phyloP scores from a whole-genome alignment of 2,797 vertebrate species.

The Xenentodon cancila region DNA sequence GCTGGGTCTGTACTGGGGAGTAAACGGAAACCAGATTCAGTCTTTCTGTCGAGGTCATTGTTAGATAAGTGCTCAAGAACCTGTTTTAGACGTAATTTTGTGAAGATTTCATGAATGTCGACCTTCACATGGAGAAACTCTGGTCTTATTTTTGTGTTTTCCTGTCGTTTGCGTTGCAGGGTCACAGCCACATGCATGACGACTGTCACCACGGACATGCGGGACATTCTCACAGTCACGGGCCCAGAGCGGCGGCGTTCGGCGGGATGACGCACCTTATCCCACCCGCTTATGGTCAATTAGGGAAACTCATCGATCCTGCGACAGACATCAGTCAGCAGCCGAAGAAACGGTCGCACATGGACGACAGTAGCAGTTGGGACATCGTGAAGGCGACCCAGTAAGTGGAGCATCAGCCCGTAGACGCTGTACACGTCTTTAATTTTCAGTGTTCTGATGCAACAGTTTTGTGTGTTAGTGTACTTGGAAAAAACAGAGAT shows the following conservation, averaged over 20 bases:
- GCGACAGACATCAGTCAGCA: conserved; percentile 76
- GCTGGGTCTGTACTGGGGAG: too few relatives aligned
- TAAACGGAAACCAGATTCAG: too few relatives aligned
- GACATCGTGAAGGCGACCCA: conserved; percentile 96
- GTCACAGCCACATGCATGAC: conserved; percentile 70
- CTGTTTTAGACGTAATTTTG: not conserved
- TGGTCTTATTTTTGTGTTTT: not conserved
- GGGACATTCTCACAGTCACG: conserved; percentile 76
- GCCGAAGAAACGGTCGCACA: conserved; percentile 76
- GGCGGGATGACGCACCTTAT: conserved; percentile 59
- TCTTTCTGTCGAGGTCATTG: too few relatives aligned
- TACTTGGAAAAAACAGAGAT: too few relatives aligned
- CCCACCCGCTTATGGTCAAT: conserved; percentile 66
- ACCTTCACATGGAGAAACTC: not conserved
- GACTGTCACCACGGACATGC: conserved; percentile 72
- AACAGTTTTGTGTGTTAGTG: too few relatives aligned
- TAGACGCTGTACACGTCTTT: not conserved
- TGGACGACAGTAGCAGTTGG: conserved; percentile 90
- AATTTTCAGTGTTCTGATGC: too few relatives aligned
- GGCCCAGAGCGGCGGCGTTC: conserved; percentile 67
- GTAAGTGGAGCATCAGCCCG: conserved; percentile 76
- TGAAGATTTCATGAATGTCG: not conserved
- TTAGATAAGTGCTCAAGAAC: too few relatives aligned
- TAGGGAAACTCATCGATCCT: conserved; percentile 57
- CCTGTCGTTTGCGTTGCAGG: conserved; percentile 43